phyloP scores from a whole-genome alignment of 2,797 vertebrate genomes.

The Hapalemur alaotrensis region DNA sequence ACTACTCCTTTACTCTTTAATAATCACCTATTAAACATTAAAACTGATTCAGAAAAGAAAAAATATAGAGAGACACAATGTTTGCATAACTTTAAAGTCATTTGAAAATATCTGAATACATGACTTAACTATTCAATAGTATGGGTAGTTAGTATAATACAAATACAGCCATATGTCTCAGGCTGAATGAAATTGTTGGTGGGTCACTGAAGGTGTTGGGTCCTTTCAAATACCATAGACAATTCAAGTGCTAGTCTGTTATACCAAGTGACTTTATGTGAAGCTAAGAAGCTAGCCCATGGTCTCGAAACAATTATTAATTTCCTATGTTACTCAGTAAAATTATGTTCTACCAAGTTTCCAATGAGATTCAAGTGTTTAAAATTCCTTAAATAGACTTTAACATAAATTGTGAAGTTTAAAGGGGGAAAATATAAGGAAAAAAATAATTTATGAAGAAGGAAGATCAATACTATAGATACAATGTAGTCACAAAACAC shows the following conservation, averaged over 20 bases:
- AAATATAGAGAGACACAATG: fast-evolving
- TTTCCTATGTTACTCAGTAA: constrained; percentile 27
- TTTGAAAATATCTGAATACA: not conserved
- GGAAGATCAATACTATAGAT: not conserved
- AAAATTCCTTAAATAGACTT: constrained; percentile 13
- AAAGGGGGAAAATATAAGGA: not conserved
- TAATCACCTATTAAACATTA: constrained; percentile 32
- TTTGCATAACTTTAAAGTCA: constrained; percentile 1
- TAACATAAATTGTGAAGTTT: not conserved
- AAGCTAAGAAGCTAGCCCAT: not conserved
- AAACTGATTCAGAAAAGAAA: not conserved
- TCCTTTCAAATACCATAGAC: not conserved
- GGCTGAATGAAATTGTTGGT: not conserved
- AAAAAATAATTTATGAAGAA: not conserved
- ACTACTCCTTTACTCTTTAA: constrained; percentile 45
- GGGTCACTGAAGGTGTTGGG: not conserved
- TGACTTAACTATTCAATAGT: not conserved
- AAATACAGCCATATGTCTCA: not conserved
- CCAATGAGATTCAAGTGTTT: not conserved
- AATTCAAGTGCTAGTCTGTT: not conserved
- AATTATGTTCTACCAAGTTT: constrained; percentile 22
- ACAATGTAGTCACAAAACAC: not conserved
- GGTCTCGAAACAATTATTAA: constrained; percentile 15
- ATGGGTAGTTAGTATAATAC: not conserved
- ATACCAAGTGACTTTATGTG: not conserved